phyloP scores from a whole-genome alignment of 2,113 vertebrate genomes.

The Mugil cephalus region DNA sequence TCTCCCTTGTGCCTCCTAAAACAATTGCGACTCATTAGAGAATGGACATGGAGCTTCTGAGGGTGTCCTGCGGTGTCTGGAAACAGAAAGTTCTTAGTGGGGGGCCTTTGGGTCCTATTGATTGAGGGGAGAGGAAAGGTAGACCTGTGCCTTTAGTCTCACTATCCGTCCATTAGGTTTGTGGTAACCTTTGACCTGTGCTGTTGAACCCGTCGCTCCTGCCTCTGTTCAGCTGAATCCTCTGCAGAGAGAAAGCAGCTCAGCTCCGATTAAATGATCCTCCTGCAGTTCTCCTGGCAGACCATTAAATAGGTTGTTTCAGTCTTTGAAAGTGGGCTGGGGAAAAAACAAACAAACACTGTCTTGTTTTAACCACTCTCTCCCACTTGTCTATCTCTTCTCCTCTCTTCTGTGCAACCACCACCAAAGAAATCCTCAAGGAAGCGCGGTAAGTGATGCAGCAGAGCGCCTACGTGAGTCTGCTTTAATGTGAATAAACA shows the following conservation, averaged over 20 bases:
- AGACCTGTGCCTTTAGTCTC: neutral
- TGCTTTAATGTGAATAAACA: neutral
- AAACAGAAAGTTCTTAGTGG: too few species aligned
- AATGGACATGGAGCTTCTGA: too few species aligned
- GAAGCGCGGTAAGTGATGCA: neutral
- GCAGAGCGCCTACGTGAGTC: neutral
- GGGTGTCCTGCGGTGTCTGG: too few species aligned
- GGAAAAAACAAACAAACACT: too few species aligned
- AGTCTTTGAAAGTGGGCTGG: neutral
- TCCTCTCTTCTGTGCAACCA: too few species aligned
- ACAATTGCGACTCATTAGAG: too few species aligned
- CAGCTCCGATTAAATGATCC: conserved; percentile 20
- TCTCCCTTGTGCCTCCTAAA: too few species aligned
- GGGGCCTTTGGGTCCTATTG: too few species aligned
- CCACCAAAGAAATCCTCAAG: too few species aligned
- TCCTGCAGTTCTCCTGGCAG: conserved; percentile 14
- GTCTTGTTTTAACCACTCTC: conserved; percentile 2
- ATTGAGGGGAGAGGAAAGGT: too few species aligned
- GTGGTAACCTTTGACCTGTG: conserved; percentile 4
- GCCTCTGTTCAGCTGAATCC: conserved; percentile 18
- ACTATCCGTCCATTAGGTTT: neutral
- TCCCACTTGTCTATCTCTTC: too few species aligned
- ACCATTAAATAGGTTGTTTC: neutral
- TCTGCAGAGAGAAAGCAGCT: conserved; percentile 18
- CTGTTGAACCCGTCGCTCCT: conserved; percentile 16